Evolutionary conservation across 1,140 invertebrate genomes (phyloP).

Genomic region (Cardiocondyla obscurior): DNA sequence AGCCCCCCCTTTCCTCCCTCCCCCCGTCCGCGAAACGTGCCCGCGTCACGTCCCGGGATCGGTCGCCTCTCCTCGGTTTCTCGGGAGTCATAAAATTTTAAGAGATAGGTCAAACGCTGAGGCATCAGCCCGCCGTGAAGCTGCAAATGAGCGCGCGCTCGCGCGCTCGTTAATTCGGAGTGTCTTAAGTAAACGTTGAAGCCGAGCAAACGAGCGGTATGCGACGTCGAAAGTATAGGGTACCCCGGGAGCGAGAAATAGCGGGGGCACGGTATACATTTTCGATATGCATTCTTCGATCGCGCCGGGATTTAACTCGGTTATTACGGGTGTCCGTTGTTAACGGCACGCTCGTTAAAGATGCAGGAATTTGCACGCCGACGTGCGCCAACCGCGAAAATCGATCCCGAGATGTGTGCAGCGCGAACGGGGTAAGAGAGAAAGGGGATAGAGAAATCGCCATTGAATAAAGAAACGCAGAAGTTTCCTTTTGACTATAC

Average conservation of each 20-base stretch:
- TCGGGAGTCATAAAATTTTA: slow-evolving; percentile 28
- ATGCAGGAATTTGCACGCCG: slow-evolving; percentile 45
- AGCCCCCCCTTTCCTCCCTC: background rate
- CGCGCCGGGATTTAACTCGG: slow-evolving; percentile 1
- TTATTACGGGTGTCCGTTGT: slow-evolving; percentile 7
- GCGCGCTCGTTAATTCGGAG: slow-evolving; percentile 43
- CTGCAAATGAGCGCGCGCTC: slow-evolving; percentile 40
- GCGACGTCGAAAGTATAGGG: slow-evolving; percentile 49
- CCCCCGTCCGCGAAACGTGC: slow-evolving; percentile 10
- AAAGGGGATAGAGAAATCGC: background rate
- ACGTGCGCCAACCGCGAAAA: background rate
- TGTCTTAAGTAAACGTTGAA: slow-evolving; percentile 39
- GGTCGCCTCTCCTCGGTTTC: slow-evolving; percentile 4
- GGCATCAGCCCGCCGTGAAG: slow-evolving; percentile 19
- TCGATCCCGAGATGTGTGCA: background rate
- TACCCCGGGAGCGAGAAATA: background rate
- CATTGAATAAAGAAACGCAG: background rate
- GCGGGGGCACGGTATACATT: slow-evolving; percentile 5
- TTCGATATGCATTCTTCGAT: slow-evolving; percentile 43
- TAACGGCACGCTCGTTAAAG: slow-evolving; percentile 11
- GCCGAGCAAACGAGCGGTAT: slow-evolving; percentile 37
- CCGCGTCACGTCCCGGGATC: background rate
- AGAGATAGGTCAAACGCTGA: slow-evolving; percentile 28
- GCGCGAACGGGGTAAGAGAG: background rate
- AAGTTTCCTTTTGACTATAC: background rate